A percentile compares a stretch with the other conserved stretches of the same genome.
Conservation (phyloP, 1,140 invertebrate species). For the Rhyacophila brunnea region DNA sequence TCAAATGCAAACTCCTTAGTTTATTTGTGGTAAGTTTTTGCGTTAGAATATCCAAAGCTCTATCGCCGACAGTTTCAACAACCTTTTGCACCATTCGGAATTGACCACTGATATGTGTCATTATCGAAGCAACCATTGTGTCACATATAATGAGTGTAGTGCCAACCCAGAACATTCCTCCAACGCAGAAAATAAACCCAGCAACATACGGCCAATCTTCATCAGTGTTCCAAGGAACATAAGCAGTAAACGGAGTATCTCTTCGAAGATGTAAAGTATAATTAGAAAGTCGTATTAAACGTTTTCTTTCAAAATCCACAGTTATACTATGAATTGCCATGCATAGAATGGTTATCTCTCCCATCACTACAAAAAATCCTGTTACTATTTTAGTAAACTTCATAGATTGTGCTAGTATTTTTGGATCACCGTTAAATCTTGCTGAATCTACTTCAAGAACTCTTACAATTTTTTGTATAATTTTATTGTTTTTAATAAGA, state of each 20-base stretch:
- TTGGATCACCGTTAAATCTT: conserved; percentile 4
- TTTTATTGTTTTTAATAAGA: conserved; percentile 31
- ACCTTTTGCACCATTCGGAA: conserved; percentile 25
- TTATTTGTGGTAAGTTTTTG: not conserved
- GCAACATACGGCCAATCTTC: conserved; percentile 9
- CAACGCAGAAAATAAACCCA: conserved; percentile 19
- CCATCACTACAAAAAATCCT: conserved; percentile 20
- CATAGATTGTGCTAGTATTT: conserved; percentile 8
- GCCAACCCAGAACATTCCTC: conserved; percentile 23
- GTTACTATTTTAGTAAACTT: conserved; percentile 19
- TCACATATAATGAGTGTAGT: conserved; percentile 24
- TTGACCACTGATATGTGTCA: conserved; percentile 28
- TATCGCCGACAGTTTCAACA: conserved; percentile 10
- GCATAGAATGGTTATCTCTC: conserved; percentile 10
- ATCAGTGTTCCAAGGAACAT: conserved; percentile 23
- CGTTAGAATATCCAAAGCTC: conserved; percentile 15
- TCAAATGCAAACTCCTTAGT: not conserved
- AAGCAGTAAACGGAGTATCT: conserved; percentile 25
- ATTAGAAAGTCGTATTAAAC: conserved; percentile 5
- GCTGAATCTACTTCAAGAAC: conserved; percentile 27
- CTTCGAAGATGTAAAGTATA: conserved; percentile 14
- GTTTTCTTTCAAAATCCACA: conserved; percentile 20
- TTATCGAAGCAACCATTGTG: conserved; percentile 29
- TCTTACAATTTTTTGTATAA: conserved; percentile 26
- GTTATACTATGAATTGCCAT: conserved; percentile 17